Evolutionary conservation across 2,113 vertebrate species (phyloP).

Genomic region (Rostratula benghalensis): DNA sequence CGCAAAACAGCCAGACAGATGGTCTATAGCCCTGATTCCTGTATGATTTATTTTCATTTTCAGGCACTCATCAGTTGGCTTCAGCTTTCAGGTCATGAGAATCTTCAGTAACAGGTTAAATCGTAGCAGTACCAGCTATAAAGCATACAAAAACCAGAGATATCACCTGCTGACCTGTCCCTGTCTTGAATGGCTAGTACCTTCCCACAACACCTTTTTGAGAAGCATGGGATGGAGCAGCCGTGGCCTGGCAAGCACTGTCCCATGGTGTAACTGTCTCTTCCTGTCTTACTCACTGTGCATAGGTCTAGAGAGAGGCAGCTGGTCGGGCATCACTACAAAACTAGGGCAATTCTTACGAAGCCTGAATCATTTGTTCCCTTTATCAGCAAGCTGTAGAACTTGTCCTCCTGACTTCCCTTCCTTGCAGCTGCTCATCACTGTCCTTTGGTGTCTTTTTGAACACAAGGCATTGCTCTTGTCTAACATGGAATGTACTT

Average conservation of each 20-base stretch:
- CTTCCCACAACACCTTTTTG: neutral
- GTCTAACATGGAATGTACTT: neutral
- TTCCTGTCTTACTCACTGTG: neutral
- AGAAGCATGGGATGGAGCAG: neutral
- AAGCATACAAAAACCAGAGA: neutral
- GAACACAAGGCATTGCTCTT: neutral
- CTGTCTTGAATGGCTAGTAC: neutral
- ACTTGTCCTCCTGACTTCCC: neutral
- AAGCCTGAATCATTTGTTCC: neutral
- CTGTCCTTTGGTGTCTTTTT: neutral
- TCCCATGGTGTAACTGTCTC: neutral
- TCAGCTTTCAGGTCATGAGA: neutral
- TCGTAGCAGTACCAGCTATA: neutral
- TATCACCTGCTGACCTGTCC: neutral
- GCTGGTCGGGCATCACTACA: accelerated
- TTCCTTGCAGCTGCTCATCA: neutral
- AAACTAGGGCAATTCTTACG: neutral
- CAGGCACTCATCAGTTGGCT: neutral
- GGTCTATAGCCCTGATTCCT: neutral
- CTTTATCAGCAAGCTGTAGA: neutral
- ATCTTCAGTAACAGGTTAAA: neutral
- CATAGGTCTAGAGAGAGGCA: neutral
- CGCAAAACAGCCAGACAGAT: neutral
- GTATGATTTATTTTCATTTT: constrained; percentile 2
- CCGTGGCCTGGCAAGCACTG: neutral